Evolutionary conservation across 2,113 vertebrate genomes (phyloP).

Genomic region (Pristiophorus japonicus): DNA sequence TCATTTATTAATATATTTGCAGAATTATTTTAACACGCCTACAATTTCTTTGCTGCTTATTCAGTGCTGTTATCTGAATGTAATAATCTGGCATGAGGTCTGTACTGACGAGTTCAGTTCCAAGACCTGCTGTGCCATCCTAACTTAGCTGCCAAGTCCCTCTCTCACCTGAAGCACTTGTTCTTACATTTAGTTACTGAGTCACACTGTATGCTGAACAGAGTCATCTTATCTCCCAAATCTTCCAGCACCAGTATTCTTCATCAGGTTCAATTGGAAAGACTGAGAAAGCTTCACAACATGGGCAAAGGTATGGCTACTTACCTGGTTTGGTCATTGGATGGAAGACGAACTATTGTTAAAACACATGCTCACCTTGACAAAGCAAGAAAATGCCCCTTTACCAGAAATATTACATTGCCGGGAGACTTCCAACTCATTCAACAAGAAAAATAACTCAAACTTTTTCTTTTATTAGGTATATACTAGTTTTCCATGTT

Average conservation of each 20-base stretch:
- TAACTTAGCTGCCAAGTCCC: background rate
- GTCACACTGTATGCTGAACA: background rate
- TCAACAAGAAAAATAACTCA: background rate
- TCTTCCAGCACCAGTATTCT: background rate
- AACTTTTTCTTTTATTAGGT: background rate
- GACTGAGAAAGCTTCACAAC: background rate
- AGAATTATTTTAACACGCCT: background rate
- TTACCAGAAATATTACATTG: background rate
- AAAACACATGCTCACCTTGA: background rate
- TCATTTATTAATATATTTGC: background rate
- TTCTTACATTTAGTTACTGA: background rate
- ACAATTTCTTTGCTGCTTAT: background rate
- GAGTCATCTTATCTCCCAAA: background rate
- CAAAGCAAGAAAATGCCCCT: background rate
- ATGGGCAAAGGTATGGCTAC: background rate
- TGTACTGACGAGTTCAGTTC: background rate
- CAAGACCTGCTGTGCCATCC: background rate
- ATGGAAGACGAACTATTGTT: background rate
- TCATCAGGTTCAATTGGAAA: background rate
- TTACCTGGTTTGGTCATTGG: background rate
- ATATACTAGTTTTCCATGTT: no score
- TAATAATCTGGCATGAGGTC: background rate
- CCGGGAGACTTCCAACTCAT: background rate
- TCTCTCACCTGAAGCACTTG: background rate
- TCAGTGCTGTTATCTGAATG: background rate